Evolutionary conservation across 2,113 vertebrate species (phyloP), one percentile per base, ranked within the genome.

Genomic region (Melanerpes formicivorus): DNA sequence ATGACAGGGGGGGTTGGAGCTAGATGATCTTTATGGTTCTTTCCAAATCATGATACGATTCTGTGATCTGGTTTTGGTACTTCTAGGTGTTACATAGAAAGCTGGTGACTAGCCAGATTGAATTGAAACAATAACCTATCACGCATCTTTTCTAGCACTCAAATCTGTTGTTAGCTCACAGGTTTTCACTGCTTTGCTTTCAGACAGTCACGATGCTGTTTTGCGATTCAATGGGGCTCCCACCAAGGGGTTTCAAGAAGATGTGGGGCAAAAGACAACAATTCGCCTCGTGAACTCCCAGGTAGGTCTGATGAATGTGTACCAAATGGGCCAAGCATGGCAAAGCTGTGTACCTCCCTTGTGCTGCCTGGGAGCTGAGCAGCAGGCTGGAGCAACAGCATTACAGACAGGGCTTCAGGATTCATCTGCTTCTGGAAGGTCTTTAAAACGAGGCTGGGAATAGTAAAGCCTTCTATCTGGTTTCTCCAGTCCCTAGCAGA

Each of bases 281-380:
- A 70, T 98, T 81, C 98, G 98, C 34, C 96, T 98, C 16, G 76
- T 98, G 75, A 98, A 98, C 82, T 98, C 98, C 26, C 98, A 98
- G 98, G 98, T 98, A 97, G 95, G 92, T 86, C 42, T 93, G 81
- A 46, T 22, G 5, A 52, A 10, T 0, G 0, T 25, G 44, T 42
- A 25, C 67, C 23, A 2, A 21, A n/a, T 1, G 21, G 55, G 21
- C 29, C 19, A 15, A n/a, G 30, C 3, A 0, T n/a, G 27, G 54
- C 78, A 40, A n/a, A 63, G 60, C 58, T 70, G 34, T 1, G 4
- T 25, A 1, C 10, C 18, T 50, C 10, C 32, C 23, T 30, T n/a
- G 19, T 19, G 44, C 67, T 34, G 55, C 81, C 64, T 66, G 67
- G 32, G 50, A 70, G 64, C 70, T 48, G 58, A 15, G 22, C 17